These are phyloP conservation scores for Heterodera schachtii DNA, from an alignment of 1,140 invertebrate species.

Conservation along the genomic window DNA sequence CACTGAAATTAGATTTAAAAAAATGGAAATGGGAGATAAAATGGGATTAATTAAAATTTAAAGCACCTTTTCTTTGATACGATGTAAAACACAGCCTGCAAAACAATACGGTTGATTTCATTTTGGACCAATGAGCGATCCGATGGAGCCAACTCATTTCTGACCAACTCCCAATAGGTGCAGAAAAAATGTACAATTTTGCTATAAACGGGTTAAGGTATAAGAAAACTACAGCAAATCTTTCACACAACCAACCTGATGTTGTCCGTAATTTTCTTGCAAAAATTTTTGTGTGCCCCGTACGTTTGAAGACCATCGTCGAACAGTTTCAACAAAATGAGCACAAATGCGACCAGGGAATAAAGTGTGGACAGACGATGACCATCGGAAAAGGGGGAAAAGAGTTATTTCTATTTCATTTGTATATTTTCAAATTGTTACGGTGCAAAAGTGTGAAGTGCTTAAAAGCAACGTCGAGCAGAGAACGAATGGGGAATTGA, in stretches of 20 bases:
- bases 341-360: constrained; percentile 44
- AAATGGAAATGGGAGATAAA: not conserved
- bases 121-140: constrained; percentile 41
- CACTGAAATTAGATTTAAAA: constrained; percentile 30
- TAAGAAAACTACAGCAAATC: not conserved
- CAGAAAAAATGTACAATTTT: constrained; percentile 40
- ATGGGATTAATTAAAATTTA: not conserved
- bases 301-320: constrained; percentile 49
- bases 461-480: constrained; percentile 39
- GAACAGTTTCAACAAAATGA: constrained; percentile 45
- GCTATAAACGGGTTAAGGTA: constrained; percentile 16
- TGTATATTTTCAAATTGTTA: constrained; percentile 17
- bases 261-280: constrained; percentile 42
- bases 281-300: constrained; percentile 39
- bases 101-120: constrained; percentile 46
- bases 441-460: constrained; percentile 47
- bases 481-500: constrained; percentile 40
- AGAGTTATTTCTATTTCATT: not conserved
- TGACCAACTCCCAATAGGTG: constrained; percentile 41
- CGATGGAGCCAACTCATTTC: constrained; percentile 18
- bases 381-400: constrained; percentile 36
- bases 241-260: constrained; percentile 25
- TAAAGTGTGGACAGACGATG: constrained; percentile 35
- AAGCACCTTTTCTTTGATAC: constrained; percentile 45
- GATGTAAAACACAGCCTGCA: constrained; percentile 49